Percentiles rank a stretch among this genome's conserved stretches.
Conservation (phyloP, 30 jellyfish, hydroid and myxozoan species). For the Aurelia sp. region DNA sequence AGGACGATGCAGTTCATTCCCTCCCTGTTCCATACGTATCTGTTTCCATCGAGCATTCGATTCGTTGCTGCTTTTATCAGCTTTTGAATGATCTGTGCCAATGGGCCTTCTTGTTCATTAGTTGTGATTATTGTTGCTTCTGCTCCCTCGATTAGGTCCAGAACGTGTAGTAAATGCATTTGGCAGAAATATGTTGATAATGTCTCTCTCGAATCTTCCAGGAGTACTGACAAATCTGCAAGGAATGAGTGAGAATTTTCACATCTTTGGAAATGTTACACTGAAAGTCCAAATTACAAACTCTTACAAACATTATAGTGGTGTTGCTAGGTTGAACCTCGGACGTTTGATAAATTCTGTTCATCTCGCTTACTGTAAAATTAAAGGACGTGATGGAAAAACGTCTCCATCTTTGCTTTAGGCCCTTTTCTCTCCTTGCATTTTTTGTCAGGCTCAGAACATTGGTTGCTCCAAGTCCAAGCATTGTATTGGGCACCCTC, state of each 20-base stretch:
- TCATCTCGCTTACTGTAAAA: too few relatives aligned
- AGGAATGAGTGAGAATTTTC: background rate
- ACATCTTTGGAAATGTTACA: too few relatives aligned
- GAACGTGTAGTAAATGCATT: constrained; percentile 64
- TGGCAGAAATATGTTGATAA: constrained; percentile 51
- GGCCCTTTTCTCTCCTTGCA: too few relatives aligned
- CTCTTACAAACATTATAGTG: too few relatives aligned
- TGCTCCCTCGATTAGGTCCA: constrained; percentile 77
- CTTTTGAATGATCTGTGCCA: constrained; percentile 72
- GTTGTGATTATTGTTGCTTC: constrained; percentile 83
- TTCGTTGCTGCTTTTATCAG: constrained; percentile 59
- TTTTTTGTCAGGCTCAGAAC: too few relatives aligned
- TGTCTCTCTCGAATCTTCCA: constrained; percentile 57
- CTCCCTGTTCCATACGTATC: constrained; percentile 82
- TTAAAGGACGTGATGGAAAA: too few relatives aligned
- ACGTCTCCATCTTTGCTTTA: too few relatives aligned
- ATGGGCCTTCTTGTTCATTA: constrained; percentile 70
- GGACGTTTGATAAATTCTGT: too few relatives aligned
- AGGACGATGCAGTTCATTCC: constrained; percentile 86
- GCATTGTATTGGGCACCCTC: too few relatives aligned
- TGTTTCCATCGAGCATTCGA: constrained; percentile 63
- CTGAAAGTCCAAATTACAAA: too few relatives aligned
- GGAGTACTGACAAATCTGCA: constrained; percentile 66
- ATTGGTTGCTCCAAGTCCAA: too few relatives aligned
- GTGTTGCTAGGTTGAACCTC: too few relatives aligned